Evolutionary conservation across 2,113 vertebrate genomes (phyloP).

Genomic region (Colistium nudipinnis): DNA sequence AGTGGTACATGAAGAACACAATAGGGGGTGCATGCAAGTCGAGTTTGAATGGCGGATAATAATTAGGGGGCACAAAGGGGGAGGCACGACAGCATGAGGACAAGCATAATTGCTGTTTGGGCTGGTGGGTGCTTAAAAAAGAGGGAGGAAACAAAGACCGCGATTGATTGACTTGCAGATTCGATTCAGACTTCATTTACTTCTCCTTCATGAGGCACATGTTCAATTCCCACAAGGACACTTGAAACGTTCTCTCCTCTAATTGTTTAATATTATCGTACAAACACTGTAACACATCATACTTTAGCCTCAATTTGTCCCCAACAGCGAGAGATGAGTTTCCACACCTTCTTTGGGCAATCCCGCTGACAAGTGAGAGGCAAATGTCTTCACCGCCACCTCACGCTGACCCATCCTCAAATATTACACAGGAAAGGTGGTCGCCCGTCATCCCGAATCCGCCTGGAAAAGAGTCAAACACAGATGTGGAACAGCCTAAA

Average conservation of each 20-base stretch:
- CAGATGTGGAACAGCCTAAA: constrained; percentile 54
- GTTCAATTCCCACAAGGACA: neutral
- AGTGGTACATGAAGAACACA: constrained; percentile 22
- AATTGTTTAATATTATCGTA: neutral
- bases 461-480: constrained; percentile 49
- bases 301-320: neutral
- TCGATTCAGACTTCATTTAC: neutral
- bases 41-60: constrained; percentile 27
- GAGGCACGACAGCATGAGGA: constrained; percentile 31
- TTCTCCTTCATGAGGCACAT: neutral
- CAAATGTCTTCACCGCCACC: constrained; percentile 29
- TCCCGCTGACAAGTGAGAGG: constrained; percentile 21
- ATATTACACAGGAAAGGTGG: constrained; percentile 36
- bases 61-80: constrained; percentile 41
- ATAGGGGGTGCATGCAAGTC: constrained; percentile 9
- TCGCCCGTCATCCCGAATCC: constrained; percentile 20
- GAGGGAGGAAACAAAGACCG: neutral
- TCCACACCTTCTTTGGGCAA: constrained; percentile 25
- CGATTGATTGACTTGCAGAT: constrained; percentile 6
- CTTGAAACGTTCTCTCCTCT: neutral
- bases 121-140: constrained; percentile 1
- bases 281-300: neutral
- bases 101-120: constrained; percentile 22
- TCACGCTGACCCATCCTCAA: constrained; percentile 21
- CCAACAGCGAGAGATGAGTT: neutral